phyloP scores from a whole-genome alignment of 2,797 vertebrate species.

The Numenius phaeopus region DNA sequence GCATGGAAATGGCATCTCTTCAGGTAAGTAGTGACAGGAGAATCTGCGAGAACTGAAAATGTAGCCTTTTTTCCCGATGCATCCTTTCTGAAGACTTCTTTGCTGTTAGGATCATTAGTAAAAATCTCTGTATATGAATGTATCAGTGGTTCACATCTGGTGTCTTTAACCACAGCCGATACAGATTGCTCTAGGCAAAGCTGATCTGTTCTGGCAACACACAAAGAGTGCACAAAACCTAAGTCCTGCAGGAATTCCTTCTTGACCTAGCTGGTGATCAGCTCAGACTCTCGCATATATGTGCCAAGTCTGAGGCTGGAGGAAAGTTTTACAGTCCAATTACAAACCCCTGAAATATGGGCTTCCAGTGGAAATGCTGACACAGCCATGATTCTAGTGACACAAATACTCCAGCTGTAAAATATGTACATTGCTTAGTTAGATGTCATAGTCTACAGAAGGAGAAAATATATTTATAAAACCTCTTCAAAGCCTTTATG shows the following conservation, averaged over 20 bases:
- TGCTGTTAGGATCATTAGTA: neutral
- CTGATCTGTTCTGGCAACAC: neutral
- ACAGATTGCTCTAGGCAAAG: neutral
- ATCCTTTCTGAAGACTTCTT: neutral
- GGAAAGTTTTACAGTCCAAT: slow-evolving; percentile 73
- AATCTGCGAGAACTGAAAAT: neutral
- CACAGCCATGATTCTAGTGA: slow-evolving; percentile 49
- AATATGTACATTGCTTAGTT: slow-evolving; percentile 61
- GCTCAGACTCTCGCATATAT: neutral
- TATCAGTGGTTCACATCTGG: neutral
- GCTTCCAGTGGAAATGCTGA: slow-evolving; percentile 78
- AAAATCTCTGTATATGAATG: neutral
- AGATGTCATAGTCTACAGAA: slow-evolving; percentile 36
- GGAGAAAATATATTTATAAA: slow-evolving; percentile 50
- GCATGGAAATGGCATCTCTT: neutral
- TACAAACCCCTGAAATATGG: slow-evolving; percentile 69
- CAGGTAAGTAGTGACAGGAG: neutral
- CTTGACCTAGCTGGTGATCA: slow-evolving; percentile 46
- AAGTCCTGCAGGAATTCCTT: slow-evolving; percentile 32
- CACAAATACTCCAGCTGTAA: slow-evolving; percentile 74
- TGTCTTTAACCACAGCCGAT: neutral
- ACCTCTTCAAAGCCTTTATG: slow-evolving; percentile 54
- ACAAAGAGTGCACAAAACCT: neutral
- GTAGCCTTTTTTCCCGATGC: neutral
- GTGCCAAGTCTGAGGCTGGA: slow-evolving; percentile 72